Conservation (phyloP, 2,113 vertebrate species). For the Hydropotes inermis region DNA sequence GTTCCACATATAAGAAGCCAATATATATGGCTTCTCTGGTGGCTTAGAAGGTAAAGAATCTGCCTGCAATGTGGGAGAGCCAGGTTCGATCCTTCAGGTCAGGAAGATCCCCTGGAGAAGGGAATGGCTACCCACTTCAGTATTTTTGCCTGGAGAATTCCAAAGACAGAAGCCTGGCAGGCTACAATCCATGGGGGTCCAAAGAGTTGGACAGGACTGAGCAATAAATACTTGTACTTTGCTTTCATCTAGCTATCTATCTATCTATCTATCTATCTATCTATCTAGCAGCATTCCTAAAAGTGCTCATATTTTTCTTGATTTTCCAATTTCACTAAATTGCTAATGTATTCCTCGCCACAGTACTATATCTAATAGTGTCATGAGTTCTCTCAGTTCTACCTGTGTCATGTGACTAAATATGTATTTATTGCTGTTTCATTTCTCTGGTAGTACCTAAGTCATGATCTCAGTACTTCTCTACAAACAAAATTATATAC, state of each 20-base stretch:
- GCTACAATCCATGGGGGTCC: neutral
- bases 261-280: neutral
- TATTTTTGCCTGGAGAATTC: neutral
- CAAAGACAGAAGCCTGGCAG: neutral
- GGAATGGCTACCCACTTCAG: neutral
- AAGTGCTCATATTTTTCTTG: neutral
- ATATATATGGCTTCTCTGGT: neutral
- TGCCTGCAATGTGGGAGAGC: neutral
- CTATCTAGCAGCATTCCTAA: neutral
- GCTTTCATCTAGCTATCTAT: neutral
- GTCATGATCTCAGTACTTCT: neutral
- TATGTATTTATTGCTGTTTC: neutral
- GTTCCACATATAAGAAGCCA: neutral
- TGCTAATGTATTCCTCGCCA: neutral
- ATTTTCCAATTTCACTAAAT: neutral
- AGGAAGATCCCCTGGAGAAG: neutral
- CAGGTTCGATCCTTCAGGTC: neutral
- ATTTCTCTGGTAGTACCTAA: neutral
- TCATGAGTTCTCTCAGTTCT: neutral
- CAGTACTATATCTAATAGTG: neutral
- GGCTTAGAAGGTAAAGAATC: neutral
- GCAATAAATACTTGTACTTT: neutral
- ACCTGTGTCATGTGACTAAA: neutral
- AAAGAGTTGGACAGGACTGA: neutral
- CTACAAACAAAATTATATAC: neutral